These are phyloP conservation scores for Caenorhabditis briggsae DNA, from an alignment of 1,140 invertebrate genomes.

Conservation along the genomic window DNA sequence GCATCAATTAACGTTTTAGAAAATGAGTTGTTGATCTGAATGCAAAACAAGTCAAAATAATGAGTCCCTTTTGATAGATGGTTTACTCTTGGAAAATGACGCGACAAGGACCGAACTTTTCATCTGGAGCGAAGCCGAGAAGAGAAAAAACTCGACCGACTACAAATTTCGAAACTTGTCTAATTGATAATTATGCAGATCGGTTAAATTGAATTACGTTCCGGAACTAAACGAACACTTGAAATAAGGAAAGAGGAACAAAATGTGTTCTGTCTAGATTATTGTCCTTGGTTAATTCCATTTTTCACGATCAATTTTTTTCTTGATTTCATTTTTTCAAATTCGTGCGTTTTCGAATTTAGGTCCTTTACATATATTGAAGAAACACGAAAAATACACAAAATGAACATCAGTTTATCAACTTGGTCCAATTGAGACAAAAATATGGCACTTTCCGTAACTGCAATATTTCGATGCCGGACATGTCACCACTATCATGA, in stretches of 20 bases:
- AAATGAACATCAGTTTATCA: too few species aligned
- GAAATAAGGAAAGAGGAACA: not conserved
- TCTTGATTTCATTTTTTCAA: too few species aligned
- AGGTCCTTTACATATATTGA: too few species aligned
- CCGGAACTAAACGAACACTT: not conserved
- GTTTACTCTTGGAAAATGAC: constrained; percentile 27
- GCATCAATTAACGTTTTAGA: constrained; percentile 43
- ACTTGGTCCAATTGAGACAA: too few species aligned
- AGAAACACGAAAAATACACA: too few species aligned
- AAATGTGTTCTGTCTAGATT: not conserved
- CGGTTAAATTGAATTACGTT: not conserved
- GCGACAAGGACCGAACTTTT: constrained; percentile 34
- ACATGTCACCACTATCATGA: too few species aligned
- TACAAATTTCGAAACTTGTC: constrained; percentile 5
- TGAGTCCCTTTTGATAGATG: not conserved
- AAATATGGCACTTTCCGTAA: too few species aligned
- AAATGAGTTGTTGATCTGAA: constrained; percentile 48
- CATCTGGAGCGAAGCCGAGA: not conserved
- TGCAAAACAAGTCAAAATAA: constrained; percentile 35
- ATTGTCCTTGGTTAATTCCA: too few species aligned
- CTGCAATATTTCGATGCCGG: too few species aligned
- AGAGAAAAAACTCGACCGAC: not conserved
- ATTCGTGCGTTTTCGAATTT: too few species aligned
- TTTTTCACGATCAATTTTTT: too few species aligned
- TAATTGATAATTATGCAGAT: constrained; percentile 42